Percentiles rank a stretch among this genome's conserved stretches.
phyloP scores from a whole-genome alignment of 1,140 invertebrate genomes.

The Mizuhopecten yessoensis region DNA sequence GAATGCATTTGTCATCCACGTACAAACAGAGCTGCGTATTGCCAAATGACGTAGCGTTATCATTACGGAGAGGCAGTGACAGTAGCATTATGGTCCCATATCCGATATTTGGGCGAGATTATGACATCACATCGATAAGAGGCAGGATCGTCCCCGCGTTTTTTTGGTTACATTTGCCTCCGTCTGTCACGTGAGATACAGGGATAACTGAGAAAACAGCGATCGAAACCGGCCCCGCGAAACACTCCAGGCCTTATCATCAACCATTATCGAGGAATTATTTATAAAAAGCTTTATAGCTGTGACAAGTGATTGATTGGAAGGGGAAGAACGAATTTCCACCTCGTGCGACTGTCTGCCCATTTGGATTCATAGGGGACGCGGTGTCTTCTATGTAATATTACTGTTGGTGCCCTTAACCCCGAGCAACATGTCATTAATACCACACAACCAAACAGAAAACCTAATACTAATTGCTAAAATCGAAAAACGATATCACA shows the following conservation, averaged over 20 bases:
- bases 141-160: conserved; percentile 20
- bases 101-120: conserved; percentile 16
- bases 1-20: conserved; percentile 33
- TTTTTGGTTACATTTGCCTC: conserved; percentile 32
- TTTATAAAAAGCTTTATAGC: conserved; percentile 35
- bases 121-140: conserved; percentile 34
- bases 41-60: conserved; percentile 21
- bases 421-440: not conserved
- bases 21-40: not conserved
- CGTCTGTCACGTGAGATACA: conserved; percentile 34
- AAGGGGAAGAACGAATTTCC: conserved; percentile 32
- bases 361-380: conserved; percentile 32
- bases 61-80: not conserved
- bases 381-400: conserved; percentile 2
- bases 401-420: conserved; percentile 12
- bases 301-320: conserved; percentile 38
- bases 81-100: conserved; percentile 1
- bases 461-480: conserved; percentile 20
- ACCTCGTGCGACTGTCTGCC: conserved; percentile 23
- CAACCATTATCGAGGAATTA: conserved; percentile 11
- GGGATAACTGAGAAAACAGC: conserved; percentile 37
- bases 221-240: conserved; percentile 35
- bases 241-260: conserved; percentile 19
- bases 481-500: conserved; percentile 29
- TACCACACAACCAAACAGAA: not conserved